Base-by-base conservation (phyloP, 2,113 vertebrate species). In the Heliornis fulica region DNA sequence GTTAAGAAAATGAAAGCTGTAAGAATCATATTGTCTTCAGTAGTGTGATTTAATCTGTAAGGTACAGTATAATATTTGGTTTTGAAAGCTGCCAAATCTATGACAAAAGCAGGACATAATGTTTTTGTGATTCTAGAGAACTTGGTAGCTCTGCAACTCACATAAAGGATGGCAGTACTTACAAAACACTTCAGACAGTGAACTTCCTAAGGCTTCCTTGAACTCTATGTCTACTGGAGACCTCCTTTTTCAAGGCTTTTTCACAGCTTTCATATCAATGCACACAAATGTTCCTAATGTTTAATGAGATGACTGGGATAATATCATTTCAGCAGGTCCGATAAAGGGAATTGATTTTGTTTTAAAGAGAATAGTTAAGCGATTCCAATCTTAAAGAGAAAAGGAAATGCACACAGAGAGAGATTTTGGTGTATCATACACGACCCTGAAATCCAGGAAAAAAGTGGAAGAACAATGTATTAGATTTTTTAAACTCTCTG, bases 221-320 rank as follows among this genome's bases (percentile, higher is more conserved):
- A 65, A 54, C 60, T 43, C 26, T 48, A 20, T 2, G 1, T 43
- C 26, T 57, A n/a, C 7, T 0, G 0, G 11, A 25, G 26, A 63
- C n/a, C 43, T 57, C 23, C 31, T 54, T 83, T 48, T 48, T 25
- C 10, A 23, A 48, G 48, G 48, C 22, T 48, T 48, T 48, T 48
- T 48, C 31, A 17, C 23, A 43, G 19, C 19, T 29, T 63, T 72
- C 2, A 0, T 74, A 31, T 46, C n/a, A 41, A 34, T 36, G 26
- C 14, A 4, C 7, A 43, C 9, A 68, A 28, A 20, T 8, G 1
- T 83, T 63, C 16, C 19, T 26, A 53, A 8, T 53, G 68, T 72
- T 59, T 83, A 5, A 53, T 63, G 18, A 68, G 14, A 21, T 53
- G 4, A 41, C 57, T 41, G 22, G 45, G n/a, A 25, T 56, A 51